Evolutionary conservation across 2,113 vertebrate genomes (phyloP), one percentile per base, ranked within the genome.

Genomic region (Psettodes erumei): DNA sequence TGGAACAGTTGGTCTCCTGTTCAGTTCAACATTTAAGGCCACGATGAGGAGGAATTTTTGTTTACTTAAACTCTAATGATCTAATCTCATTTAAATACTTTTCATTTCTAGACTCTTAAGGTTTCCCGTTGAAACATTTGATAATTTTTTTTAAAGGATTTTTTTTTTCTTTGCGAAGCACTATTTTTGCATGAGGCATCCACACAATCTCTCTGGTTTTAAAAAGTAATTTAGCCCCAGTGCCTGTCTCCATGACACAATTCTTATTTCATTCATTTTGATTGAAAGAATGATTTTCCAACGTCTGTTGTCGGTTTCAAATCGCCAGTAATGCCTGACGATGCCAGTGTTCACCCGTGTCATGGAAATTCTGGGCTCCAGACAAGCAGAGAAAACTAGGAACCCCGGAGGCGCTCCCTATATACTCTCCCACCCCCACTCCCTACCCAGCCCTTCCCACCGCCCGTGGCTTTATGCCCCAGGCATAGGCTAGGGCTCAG

Each of bases 391-490:
- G 33, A 60, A 80, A 79, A 71, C 59, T 35, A 53, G 73, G 78
- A 73, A 79, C 66, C 75, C 85, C 71, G 62, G 47, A 76, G 62
- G 80, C 53, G 6, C 55, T 83, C 54, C 71, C 82, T 56, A 67
- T 73, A 77, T 75, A 63, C 62, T 74, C 58, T 42, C 45, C 33
- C 32, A 21, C 63, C 13, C 45, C 25, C n/a, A n/a, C n/a, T n/a
- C n/a, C n/a, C n/a, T n/a, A n/a, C 50, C 28, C n/a, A 9, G 10
- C 40, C 56, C 30, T 45, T 54, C 64, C 58, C 42, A 15, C 76
- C 27, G 84, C 87, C 86, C 79, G 71, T 71, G 83, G 88, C 84
- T 82, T 75, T 61, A 74, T 70, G 78, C 84, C 84, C 86, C 82
- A 53, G 63, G 81, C 55, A 77, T 78, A n/a, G n/a, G n/a, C n/a